Base-by-base conservation (phyloP, 2,888 invertebrate genomes). In the Andrena dorsata region DNA sequence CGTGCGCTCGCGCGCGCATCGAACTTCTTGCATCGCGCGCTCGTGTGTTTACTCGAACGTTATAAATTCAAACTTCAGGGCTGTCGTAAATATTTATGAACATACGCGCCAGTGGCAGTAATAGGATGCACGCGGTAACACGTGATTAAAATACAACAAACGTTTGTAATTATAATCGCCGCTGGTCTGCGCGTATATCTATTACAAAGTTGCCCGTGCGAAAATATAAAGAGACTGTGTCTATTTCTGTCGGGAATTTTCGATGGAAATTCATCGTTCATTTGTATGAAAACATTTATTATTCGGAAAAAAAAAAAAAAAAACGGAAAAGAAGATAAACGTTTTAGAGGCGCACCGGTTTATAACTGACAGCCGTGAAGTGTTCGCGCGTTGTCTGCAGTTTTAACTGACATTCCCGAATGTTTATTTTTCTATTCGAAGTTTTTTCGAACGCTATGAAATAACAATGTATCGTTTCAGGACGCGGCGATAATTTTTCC, bases 81-180 rank as follows among this genome's bases (percentile, higher is more conserved):
- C 71, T 20, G 80, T 65, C 71, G 77, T 80, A 80, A 80, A 80
- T 80, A 80, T 80, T 80, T 77, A 80, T 80, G 80, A 80, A 80
- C 71, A 65, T 53, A 61, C 80, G 60, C 51, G 64, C 65, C 79
- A 70, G 70, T 58, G 70, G 58, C 79, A 41, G 65, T 80, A 77
- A 77, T 71, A 71, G 74, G 66, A 71, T 47, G 60, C 51, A 23
- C 61, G 41, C 63, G 68, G 58, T 41, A 35, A 71, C 77, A 61
- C 60, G 51, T 26, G 80, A 77, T 70, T 69, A 64, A 69, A 76
- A 58, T 73, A 73, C 76, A 73, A 77, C 65, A 58, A 73, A 58
- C 49, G 49, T 77, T 60, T 73, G 28, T 73, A 77, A 65, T 77
- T 73, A 64, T 49, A 73, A 64, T 49, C 58, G 41, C 10, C 8